phyloP scores from a whole-genome alignment of 2,797 vertebrate genomes.

The Takifugu rubripes region DNA sequence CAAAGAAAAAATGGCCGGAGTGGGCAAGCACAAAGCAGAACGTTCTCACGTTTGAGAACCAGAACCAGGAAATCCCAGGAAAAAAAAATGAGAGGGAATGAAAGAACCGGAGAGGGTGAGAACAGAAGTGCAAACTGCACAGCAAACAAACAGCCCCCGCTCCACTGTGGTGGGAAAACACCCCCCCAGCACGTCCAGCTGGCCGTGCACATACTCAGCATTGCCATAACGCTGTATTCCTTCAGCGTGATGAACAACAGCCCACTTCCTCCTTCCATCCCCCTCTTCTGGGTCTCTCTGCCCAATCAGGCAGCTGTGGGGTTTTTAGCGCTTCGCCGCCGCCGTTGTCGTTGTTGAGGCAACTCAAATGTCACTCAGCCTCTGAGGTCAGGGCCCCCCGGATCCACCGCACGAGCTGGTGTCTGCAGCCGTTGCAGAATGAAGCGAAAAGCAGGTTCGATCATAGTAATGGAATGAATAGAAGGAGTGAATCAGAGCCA shows the following conservation, averaged over 20 bases:
- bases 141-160: conserved; percentile 42
- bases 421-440: too few species aligned
- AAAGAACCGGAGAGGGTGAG: conserved; percentile 9
- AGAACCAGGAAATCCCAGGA: conserved; percentile 15
- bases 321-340: too few species aligned
- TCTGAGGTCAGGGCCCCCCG: too few species aligned
- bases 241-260: conserved; percentile 10
- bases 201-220: conserved; percentile 15
- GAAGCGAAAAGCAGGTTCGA: too few species aligned
- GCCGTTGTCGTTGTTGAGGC: too few species aligned
- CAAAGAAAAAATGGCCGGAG: background rate
- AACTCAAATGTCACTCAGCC: too few species aligned
- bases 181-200: conserved; percentile 25
- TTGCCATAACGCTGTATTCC: conserved; percentile 14
- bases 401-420: too few species aligned
- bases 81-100: background rate
- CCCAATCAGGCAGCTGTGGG: background rate
- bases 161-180: conserved; percentile 1
- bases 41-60: background rate
- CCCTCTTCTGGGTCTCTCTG: background rate
- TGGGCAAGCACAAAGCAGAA: background rate
- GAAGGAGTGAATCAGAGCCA: too few species aligned
- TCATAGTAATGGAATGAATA: too few species aligned
- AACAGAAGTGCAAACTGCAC: conserved; percentile 22
- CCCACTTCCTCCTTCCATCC: conserved; percentile 2